phyloP scores from a whole-genome alignment of 2,113 vertebrate species.

The Canis aureus region DNA sequence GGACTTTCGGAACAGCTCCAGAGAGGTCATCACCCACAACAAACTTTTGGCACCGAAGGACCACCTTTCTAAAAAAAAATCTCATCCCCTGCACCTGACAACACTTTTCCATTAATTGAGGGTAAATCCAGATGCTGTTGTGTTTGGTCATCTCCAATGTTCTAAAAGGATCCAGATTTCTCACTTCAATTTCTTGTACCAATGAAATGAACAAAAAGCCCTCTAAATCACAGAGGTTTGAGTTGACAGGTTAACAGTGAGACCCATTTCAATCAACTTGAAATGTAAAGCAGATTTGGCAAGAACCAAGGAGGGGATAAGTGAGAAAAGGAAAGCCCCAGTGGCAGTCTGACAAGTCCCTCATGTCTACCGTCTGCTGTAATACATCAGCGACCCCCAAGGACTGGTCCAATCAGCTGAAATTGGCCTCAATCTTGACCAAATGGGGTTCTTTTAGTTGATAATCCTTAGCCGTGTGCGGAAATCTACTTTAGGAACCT shows the following conservation, averaged over 20 bases:
- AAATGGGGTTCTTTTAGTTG: constrained; percentile 37
- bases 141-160: constrained; percentile 61
- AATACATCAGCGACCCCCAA: constrained; percentile 5
- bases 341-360: constrained; percentile 65
- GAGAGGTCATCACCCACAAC: constrained; percentile 74
- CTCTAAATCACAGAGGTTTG: constrained; percentile 73
- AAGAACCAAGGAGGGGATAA: constrained; percentile 5
- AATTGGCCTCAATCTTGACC: constrained; percentile 35
- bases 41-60: constrained; percentile 62
- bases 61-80: constrained; percentile 38
- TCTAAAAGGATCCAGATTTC: constrained; percentile 81
- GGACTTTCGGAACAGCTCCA: constrained; percentile 34
- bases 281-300: constrained; percentile 75
- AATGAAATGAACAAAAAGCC: constrained; percentile 67
- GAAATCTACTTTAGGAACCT: constrained; percentile 33
- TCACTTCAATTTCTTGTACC: constrained; percentile 67
- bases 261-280: constrained; percentile 79
- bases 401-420: constrained; percentile 41
- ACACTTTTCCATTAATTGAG: constrained; percentile 78
- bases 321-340: constrained; percentile 54
- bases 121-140: constrained; percentile 69
- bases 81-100: constrained; percentile 72
- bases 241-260: constrained; percentile 76
- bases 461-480: background rate
- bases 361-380: constrained; percentile 49